Evolutionary conservation across 2,113 vertebrate genomes (phyloP).

Genomic region (Mesitornis unicolor): DNA sequence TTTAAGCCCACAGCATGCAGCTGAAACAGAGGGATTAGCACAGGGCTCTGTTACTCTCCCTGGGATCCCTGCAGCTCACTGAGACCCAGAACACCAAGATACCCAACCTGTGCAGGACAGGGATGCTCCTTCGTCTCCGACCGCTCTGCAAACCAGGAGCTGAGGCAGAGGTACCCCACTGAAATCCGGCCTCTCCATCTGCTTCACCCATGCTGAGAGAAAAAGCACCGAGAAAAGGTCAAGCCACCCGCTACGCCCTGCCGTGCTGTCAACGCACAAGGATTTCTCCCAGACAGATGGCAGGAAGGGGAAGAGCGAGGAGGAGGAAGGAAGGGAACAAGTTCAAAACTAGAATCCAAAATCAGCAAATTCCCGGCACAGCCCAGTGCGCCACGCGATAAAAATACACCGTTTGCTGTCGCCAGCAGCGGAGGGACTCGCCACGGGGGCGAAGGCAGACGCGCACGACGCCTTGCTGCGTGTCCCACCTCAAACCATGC

Average conservation of each 20-base stretch:
- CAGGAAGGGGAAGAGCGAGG: background rate
- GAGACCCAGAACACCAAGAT: background rate
- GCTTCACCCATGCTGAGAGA: background rate
- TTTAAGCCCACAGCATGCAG: background rate
- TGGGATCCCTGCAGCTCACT: background rate
- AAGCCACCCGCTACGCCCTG: background rate
- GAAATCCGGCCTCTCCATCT: background rate
- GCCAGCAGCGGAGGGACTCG: background rate
- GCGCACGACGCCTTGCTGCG: accelerated
- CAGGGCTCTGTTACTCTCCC: background rate
- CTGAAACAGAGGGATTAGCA: background rate
- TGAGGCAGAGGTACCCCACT: background rate
- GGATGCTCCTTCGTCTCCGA: background rate
- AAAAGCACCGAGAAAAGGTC: background rate
- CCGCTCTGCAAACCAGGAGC: background rate
- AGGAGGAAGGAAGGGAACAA: slow-evolving; percentile 24
- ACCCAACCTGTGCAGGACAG: accelerated
- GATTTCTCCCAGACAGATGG: slow-evolving; percentile 24
- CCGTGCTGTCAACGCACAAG: background rate
- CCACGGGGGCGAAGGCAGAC: background rate
- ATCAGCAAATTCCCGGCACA: background rate
- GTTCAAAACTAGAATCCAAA: background rate
- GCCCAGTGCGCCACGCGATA: background rate
- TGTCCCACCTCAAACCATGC: background rate
- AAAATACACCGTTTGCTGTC: background rate